Evolutionary conservation across 2,113 vertebrate genomes (phyloP), one percentile per base, ranked within the genome.

Genomic region (Fulica atra): DNA sequence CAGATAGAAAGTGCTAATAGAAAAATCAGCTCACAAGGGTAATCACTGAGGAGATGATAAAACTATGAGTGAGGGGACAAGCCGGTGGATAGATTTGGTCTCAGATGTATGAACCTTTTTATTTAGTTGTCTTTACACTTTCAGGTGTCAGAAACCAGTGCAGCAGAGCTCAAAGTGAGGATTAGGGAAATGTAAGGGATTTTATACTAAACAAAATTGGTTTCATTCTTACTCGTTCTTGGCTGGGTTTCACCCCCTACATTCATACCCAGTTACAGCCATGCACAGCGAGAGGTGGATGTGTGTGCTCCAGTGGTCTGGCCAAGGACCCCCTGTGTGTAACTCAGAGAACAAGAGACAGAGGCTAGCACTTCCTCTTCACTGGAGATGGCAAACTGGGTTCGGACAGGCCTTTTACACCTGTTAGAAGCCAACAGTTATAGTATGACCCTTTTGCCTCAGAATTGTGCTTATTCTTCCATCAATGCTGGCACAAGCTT

Each of bases 261-360:
- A 4, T 20, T 70, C 33, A 13, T 14, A 56, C 19, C 4, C 13
- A 31, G 33, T 72, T 13, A 4, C 20, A 68, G n/a, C 15, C 18
- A 11, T 2, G 6, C 25, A 17, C 24, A 23, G 51, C 7, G 8
- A 38, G 8, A 38, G 28, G 28, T 13, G 60, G 60, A 48, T 24
- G 28, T 3, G 1, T 7, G 10, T 48, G 50, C n/a, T 70, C 51
- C 23, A 31, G 23, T 1, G 1, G 4, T 53, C 50, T 59, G 65
- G 33, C 25, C 51, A 25, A 63, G 79, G 53, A 71, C 10, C 20
- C 10, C 21, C 48, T 5, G 1, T 33, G 35, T 44, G 17, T 28
- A 5, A 42, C 0, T 0, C 6, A 28, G 54, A 77, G 28, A 88
- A 36, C 3, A 33, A 56, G 42, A 72, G 40, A 42, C 15, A 44